These are phyloP conservation scores for Caenorhabditis virilis DNA, from an alignment of 2,888 invertebrate genomes.

Conservation along the genomic window DNA sequence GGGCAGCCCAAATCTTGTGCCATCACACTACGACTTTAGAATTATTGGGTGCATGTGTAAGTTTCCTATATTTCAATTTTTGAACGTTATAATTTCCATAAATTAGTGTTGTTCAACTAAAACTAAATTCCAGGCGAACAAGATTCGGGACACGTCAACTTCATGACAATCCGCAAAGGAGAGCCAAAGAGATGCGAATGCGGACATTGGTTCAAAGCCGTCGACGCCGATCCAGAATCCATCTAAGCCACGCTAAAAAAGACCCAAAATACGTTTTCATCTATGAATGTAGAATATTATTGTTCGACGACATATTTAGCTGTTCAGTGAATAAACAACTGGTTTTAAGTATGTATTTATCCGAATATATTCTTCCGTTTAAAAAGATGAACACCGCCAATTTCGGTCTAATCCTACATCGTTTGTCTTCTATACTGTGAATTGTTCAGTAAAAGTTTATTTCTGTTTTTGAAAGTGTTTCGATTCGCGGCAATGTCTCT, in stretches of 20 bases:
- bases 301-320: slow-evolving; percentile 23
- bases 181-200: slow-evolving; percentile 83
- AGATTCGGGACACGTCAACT: slow-evolving; percentile 85
- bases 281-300: slow-evolving; percentile 34
- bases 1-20: slow-evolving; percentile 84
- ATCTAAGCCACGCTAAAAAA: slow-evolving; percentile 37
- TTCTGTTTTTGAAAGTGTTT: no score
- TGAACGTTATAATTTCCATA: no score
- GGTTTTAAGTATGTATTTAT: slow-evolving; percentile 5
- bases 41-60: slow-evolving; percentile 90
- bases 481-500: no score
- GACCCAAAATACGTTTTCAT: not conserved
- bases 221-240: slow-evolving; percentile 71
- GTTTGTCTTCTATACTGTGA: no score
- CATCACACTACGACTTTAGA: slow-evolving; percentile 86
- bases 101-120: no score
- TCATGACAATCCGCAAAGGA: slow-evolving; percentile 93
- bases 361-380: no score
- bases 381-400: no score
- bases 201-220: slow-evolving; percentile 83
- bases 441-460: no score
- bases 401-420: no score
- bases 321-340: slow-evolving; percentile 12
- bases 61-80: slow-evolving; percentile 18
- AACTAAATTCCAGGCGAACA: slow-evolving; percentile 77